These are phyloP conservation scores for Nemapogon koenigi DNA, from an alignment of 2,888 invertebrate species.

Conservation along the genomic window DNA sequence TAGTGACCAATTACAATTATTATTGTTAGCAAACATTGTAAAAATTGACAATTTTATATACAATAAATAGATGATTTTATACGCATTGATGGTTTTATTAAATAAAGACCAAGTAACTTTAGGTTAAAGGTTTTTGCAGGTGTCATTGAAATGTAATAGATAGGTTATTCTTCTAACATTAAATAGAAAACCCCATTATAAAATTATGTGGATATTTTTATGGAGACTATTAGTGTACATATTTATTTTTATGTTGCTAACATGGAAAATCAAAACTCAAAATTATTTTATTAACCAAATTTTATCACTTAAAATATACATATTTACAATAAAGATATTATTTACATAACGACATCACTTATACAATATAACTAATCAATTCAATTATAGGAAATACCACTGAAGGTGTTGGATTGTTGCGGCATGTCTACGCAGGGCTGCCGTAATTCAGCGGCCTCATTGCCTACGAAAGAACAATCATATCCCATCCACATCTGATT, in stretches of 20 bases:
- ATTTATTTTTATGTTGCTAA: not conserved
- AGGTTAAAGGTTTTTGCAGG: no score
- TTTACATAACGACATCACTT: slow-evolving; percentile 25
- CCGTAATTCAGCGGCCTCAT: slow-evolving; percentile 36
- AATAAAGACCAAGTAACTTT: no score
- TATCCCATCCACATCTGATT: slow-evolving; percentile 42
- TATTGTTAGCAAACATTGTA: slow-evolving; percentile 55
- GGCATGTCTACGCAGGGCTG: slow-evolving; percentile 44
- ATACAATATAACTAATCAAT: slow-evolving; percentile 21
- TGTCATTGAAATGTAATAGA: no score
- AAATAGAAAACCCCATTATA: no score
- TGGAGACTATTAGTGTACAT: not conserved
- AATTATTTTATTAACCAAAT: slow-evolving; percentile 6
- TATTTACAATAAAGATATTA: slow-evolving; percentile 20
- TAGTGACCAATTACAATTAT: slow-evolving; percentile 61
- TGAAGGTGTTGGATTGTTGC: slow-evolving; percentile 41
- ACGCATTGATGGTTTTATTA: slow-evolving; percentile 40
- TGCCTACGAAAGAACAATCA: slow-evolving; percentile 41
- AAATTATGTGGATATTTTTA: no score
- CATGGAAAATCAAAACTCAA: not conserved
- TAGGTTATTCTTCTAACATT: no score
- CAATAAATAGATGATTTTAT: slow-evolving; percentile 65
- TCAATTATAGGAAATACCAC: slow-evolving; percentile 27
- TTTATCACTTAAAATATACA: no score
- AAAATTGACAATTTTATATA: slow-evolving; percentile 65